Conservation (phyloP, 2,113 vertebrate species). For the Delphinus delphis region DNA sequence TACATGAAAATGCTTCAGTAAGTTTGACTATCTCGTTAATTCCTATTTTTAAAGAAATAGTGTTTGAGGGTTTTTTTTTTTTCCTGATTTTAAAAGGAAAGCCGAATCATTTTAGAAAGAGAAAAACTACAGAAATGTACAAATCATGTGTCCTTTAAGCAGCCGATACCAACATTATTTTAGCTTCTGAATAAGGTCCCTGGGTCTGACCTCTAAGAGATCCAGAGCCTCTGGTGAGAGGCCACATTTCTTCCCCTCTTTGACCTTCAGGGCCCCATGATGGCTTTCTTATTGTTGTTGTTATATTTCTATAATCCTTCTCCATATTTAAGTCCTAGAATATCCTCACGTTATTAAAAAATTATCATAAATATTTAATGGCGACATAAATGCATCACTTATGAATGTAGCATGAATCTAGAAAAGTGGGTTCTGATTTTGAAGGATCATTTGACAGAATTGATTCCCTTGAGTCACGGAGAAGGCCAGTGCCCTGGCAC, state of each 20-base stretch:
- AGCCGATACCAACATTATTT: background rate
- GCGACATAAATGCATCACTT: background rate
- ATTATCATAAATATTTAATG: background rate
- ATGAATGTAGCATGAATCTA: background rate
- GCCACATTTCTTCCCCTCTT: no score
- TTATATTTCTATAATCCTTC: background rate
- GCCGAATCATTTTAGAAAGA: slow-evolving; percentile 42
- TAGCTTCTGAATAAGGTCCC: background rate
- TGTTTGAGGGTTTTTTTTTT: slow-evolving; percentile 31
- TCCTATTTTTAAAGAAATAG: slow-evolving; percentile 64
- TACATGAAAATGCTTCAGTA: slow-evolving; percentile 11
- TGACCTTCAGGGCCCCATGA: background rate
- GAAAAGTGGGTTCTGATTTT: background rate
- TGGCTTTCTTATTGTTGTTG: background rate
- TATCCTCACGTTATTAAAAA: background rate
- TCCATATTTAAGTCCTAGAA: background rate
- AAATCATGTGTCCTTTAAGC: background rate
- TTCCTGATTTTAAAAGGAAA: slow-evolving; percentile 53
- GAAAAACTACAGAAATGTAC: slow-evolving; percentile 3
- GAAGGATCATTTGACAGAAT: background rate
- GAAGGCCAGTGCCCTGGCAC: background rate
- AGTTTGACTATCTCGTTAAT: slow-evolving; percentile 38
- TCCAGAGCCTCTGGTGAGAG: no score
- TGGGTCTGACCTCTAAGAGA: background rate
- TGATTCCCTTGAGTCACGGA: background rate